Conservation (phyloP, 2,797 vertebrate genomes). For the Molothrus ater region DNA sequence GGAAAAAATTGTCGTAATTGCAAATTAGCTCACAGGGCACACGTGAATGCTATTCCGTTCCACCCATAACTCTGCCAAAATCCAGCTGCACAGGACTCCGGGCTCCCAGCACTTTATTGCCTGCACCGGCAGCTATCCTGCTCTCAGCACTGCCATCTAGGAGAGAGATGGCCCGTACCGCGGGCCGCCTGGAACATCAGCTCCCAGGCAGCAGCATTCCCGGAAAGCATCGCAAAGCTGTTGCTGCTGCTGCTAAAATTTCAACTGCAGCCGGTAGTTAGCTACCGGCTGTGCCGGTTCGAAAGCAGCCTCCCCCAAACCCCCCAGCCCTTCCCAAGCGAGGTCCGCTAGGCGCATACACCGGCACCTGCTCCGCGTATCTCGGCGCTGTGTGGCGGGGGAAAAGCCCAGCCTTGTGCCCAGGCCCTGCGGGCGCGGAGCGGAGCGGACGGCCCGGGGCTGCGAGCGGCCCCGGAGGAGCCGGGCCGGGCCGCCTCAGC, state of each 20-base stretch:
- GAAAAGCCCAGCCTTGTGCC: neutral
- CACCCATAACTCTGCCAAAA: neutral
- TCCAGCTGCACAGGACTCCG: neutral
- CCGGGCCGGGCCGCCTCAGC: neutral
- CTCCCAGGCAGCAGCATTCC: neutral
- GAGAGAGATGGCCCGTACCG: neutral
- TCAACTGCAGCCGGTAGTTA: neutral
- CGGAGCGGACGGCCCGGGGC: neutral
- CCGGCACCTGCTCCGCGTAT: neutral
- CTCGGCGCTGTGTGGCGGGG: neutral
- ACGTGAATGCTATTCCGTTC: neutral
- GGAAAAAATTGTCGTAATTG: neutral
- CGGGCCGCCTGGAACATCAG: neutral
- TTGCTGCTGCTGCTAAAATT: conserved; percentile 10
- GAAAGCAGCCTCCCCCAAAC: neutral
- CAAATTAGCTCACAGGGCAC: neutral
- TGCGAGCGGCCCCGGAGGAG: neutral
- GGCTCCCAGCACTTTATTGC: neutral
- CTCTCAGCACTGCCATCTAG: conserved; percentile 51
- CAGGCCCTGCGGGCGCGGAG: neutral
- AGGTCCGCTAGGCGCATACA: neutral
- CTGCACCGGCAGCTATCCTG: neutral
- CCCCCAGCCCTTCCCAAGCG: neutral
- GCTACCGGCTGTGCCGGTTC: neutral
- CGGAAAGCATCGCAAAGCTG: conserved; percentile 5